Evolutionary conservation across 2,797 vertebrate species (phyloP).

Genomic region (Lutjanus argentimaculatus): DNA sequence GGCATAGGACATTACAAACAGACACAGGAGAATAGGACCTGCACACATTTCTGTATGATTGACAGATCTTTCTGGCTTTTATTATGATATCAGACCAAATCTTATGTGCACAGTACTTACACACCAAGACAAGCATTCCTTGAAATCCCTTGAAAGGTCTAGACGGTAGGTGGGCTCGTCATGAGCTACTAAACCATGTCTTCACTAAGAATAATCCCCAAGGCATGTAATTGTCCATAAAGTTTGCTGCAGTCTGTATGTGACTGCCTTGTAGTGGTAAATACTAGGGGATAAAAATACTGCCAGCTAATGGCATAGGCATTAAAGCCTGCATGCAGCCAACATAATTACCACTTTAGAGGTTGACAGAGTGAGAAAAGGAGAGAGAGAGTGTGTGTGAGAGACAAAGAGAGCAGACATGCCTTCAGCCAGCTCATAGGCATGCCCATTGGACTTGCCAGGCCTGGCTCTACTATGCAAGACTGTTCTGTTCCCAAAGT

Average conservation of each 20-base stretch:
- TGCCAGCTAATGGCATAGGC: conserved; percentile 75
- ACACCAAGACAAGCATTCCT: conserved; percentile 15
- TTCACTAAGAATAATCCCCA: conserved; percentile 65
- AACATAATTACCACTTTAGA: conserved; percentile 74
- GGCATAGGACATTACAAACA: no score
- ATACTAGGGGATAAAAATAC: conserved; percentile 77
- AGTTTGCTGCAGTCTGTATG: conserved; percentile 56
- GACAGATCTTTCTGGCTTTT: not conserved
- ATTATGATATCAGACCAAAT: not conserved
- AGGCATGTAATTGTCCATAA: conserved; percentile 66
- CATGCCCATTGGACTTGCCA: conserved; percentile 49
- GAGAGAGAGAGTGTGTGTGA: conserved; percentile 33
- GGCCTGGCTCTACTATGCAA: conserved; percentile 56
- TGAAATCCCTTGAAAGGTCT: conserved; percentile 9
- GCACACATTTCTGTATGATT: no score
- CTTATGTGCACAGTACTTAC: not conserved
- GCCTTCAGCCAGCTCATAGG: conserved; percentile 42
- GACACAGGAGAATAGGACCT: no score
- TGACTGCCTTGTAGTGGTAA: conserved; percentile 68
- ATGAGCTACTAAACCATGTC: conserved; percentile 42
- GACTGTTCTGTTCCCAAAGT: conserved; percentile 55
- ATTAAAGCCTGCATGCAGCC: conserved; percentile 75
- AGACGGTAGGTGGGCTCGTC: conserved; percentile 29
- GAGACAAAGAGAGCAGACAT: conserved; percentile 43
- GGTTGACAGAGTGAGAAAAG: conserved; percentile 67